These are phyloP conservation scores for Catocala nupta DNA, from an alignment of 2,888 invertebrate species.

Conservation along the genomic window DNA sequence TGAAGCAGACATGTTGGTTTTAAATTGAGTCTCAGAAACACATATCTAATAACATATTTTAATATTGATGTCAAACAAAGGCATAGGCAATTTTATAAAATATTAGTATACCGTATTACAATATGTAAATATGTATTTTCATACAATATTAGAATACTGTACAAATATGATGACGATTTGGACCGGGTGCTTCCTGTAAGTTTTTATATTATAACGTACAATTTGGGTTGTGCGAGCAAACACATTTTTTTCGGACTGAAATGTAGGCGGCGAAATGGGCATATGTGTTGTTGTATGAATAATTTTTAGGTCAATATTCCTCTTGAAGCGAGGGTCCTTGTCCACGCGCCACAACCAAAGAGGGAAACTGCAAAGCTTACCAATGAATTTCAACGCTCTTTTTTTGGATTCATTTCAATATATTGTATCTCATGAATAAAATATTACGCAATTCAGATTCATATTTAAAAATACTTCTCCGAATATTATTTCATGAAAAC, in stretches of 20 bases:
- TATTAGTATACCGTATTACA: no score
- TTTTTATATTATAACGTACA: conserved; percentile 5
- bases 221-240: conserved; percentile 22
- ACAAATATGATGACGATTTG: neutral
- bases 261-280: conserved; percentile 21
- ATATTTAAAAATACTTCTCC: no score
- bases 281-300: conserved; percentile 30
- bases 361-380: conserved; percentile 9
- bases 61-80: no score
- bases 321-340: conserved; percentile 13
- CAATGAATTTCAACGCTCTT: conserved; percentile 11
- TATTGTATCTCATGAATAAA: no score
- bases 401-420: neutral
- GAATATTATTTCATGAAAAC: no score
- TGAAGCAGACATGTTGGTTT: no score
- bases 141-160: no score
- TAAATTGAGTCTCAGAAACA: no score
- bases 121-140: neutral
- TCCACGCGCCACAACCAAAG: neutral
- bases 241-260: conserved; percentile 16
- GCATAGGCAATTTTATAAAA: no score
- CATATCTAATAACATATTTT: no score
- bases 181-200: neutral
- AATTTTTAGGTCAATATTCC: conserved; percentile 27
- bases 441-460: no score